phyloP scores from a whole-genome alignment of 2,888 invertebrate genomes.

The Heliconius erato region DNA sequence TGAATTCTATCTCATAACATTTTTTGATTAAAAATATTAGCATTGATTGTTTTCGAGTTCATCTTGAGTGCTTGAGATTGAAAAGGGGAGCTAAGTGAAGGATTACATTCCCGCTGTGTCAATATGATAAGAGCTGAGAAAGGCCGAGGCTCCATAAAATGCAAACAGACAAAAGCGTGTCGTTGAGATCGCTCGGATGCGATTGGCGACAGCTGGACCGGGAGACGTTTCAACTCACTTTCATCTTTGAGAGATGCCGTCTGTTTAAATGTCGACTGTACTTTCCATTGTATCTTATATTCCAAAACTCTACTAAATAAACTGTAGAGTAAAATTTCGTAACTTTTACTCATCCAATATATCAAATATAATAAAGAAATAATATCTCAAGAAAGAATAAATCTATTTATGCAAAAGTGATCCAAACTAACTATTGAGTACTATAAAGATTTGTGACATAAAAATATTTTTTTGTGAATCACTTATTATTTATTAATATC shows the following conservation, averaged over 20 bases:
- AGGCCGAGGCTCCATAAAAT: conserved; percentile 69
- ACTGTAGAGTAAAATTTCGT: background rate
- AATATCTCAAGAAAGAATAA: background rate
- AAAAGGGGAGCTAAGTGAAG: conserved; percentile 72
- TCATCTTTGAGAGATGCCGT: conserved; percentile 56
- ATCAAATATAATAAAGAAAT: background rate
- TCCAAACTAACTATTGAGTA: conserved; percentile 4
- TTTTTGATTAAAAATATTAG: conserved; percentile 46
- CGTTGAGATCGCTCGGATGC: conserved; percentile 69
- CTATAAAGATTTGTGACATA: conserved; percentile 18
- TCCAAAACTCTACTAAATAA: conserved; percentile 23
- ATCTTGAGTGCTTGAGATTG: conserved; percentile 60
- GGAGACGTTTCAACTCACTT: conserved; percentile 55
- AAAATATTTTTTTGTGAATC: conserved; percentile 33
- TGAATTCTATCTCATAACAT: conserved; percentile 34
- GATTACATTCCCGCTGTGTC: conserved; percentile 77
- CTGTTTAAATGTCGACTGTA: conserved; percentile 56
- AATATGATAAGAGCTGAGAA: conserved; percentile 80
- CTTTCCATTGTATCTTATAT: conserved; percentile 44
- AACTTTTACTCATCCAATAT: background rate
- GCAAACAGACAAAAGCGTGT: conserved; percentile 72
- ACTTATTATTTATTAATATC: conserved; percentile 48
- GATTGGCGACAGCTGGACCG: conserved; percentile 66
- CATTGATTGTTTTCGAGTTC: conserved; percentile 48
- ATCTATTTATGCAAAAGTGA: background rate